Evolutionary conservation across 2,113 vertebrate species (phyloP), one percentile per base, ranked within the genome.

Genomic region (Eubucco bourcierii): DNA sequence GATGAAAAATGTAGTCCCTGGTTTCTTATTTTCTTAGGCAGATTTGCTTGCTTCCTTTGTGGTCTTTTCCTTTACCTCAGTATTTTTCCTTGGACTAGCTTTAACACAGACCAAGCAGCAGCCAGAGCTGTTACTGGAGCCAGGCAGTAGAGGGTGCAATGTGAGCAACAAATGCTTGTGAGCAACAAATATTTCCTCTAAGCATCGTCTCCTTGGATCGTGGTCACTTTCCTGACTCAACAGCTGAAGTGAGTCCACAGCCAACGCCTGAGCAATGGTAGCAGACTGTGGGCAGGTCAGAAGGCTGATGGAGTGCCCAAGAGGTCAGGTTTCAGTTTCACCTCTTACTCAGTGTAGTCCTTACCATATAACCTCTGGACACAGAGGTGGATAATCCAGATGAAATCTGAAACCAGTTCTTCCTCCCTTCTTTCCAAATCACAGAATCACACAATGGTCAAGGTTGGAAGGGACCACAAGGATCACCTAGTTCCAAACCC

Each of bases 121-220:
- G 6, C 15, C 56, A 68, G 41, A 68, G 52, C 34, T 53, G 28
- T 84, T 93, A 33, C 8, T 72, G 55, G 24, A 88, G 17, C 74
- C 21, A 68, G 79, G 86, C 98, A 97, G 97, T 85, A 98, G 98
- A 97, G 98, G 97, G 97, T 93, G 95, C 95, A 97, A 81, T 63
- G 85, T 84, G 97, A 97, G 87, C 96, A 46, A 46, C 16, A 46
- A 46, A 46, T 46, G 16, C 7, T 46, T 63, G 85, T 80, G 97
- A 97, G 87, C 96, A 95, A 89, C 68, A 74, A 94, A 88, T 91
- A 78, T 55, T 4, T 47, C n/a, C 67, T 67, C 44, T 44, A 29
- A 24, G 8, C 4, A 0, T 33, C 29, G 24, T 27, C 27, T 74
- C 16, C 14, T 91, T 20, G 24, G 20, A 23, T 81, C 71, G 44